phyloP scores from a whole-genome alignment of 2,888 invertebrate species.

The Ptycholaimellus sp. region DNA sequence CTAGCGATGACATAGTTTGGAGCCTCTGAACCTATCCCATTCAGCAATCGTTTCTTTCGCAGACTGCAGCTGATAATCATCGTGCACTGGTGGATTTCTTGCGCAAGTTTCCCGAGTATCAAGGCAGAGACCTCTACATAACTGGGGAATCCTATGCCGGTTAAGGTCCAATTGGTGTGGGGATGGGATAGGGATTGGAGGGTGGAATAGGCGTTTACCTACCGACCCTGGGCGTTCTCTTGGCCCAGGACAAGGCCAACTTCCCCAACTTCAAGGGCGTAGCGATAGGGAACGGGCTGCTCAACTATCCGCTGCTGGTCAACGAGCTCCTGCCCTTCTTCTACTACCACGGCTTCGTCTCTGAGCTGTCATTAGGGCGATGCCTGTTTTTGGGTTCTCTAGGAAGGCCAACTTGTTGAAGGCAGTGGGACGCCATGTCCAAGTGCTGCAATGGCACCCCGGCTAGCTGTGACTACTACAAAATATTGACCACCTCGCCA shows the following conservation, averaged over 20 bases:
- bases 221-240: conserved; percentile 19
- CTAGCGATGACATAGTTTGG: conserved; percentile 20
- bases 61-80: no score
- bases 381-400: no score
- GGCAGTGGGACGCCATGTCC: conserved; percentile 9
- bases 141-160: conserved; percentile 33
- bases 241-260: conserved; percentile 10
- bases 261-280: conserved; percentile 24
- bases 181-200: no score
- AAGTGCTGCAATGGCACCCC: conserved; percentile 12
- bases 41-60: no score
- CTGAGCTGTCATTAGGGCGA: not conserved
- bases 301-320: conserved; percentile 17
- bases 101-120: conserved; percentile 29
- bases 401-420: no score
- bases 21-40: not conserved
- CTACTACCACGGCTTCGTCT: conserved; percentile 16
- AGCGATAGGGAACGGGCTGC: conserved; percentile 31
- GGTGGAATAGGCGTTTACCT: conserved; percentile 32
- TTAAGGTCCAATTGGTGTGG: no score
- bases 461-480: conserved; percentile 9
- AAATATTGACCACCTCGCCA: no score
- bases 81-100: conserved; percentile 26
- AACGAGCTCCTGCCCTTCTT: conserved; percentile 15
- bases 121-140: conserved; percentile 28